Evolutionary conservation across 2,888 invertebrate species (phyloP), one percentile per base, ranked within the genome.

Genomic region (Netelia virgata): DNA sequence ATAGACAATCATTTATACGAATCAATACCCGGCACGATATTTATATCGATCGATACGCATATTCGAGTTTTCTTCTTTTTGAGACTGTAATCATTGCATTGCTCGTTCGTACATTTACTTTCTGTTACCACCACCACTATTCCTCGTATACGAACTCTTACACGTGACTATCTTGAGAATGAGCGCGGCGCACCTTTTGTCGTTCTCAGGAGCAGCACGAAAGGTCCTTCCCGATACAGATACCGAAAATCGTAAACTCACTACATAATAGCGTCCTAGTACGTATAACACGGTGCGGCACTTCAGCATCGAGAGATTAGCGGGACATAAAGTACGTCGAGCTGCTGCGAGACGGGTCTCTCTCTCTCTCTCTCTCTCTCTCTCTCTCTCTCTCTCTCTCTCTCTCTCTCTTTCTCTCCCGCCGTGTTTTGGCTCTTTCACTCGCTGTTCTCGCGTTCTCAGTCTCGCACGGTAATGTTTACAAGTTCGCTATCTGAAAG

Each of bases 181-280:
- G 78, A 81, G 74, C 78, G 66, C 73, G 78, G 83, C 81, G 80
- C 77, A 86, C 82, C 82, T 86, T 86, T 87, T 87, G 77, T 59
- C 63, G 61, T 57, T 79, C 72, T 75, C 68, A 64, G 79, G 64
- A 63, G 77, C 61, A 66, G 61, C 69, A 55, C 68, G 70, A 50
- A 68, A 64, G 59, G n/a, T 53, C 76, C 70, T 76, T 87, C 87
- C 81, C 90, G 89, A 89, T 89, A 90, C 89, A 91, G 90, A 91
- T 92, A 91, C 89, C 84, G 89, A 90, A 91, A 92, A 92, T 91
- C 92, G 91, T 93, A 92, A 93, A 92, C 87, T 90, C 89, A 87
- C 89, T 89, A 92, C 88, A 90, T 91, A 91, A 92, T 90, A 90
- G 90, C 90, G 85, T 84, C 59, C 64, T 84, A 86, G 82, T 85